Percentiles rank a stretch among this genome's conserved stretches.
Conservation (phyloP, 1,140 invertebrate species). For the Drosophila dunni region DNA sequence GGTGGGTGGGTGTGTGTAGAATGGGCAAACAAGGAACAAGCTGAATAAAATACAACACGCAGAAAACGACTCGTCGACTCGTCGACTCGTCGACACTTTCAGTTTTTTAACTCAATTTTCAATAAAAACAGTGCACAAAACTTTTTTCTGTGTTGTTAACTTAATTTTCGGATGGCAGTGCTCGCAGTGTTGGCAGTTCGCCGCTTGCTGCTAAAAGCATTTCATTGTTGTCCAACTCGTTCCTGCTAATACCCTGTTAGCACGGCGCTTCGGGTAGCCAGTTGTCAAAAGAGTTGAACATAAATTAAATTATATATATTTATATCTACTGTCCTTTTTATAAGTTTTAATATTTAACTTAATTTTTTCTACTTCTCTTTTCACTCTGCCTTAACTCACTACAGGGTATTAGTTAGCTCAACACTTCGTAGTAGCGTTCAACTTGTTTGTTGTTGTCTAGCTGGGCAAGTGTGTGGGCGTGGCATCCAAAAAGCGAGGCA, state of each 20-base stretch:
- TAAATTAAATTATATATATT: not conserved
- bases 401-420: constrained; percentile 3
- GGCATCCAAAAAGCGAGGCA: constrained; percentile 49
- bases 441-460: constrained; percentile 31
- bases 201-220: constrained; percentile 71
- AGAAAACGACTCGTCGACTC: constrained; percentile 37
- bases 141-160: constrained; percentile 78
- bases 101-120: constrained; percentile 78
- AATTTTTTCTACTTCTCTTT: not conserved
- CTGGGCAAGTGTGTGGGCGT: constrained; percentile 51
- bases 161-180: constrained; percentile 72
- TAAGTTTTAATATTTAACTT: not conserved
- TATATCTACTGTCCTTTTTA: not conserved
- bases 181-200: constrained; percentile 26
- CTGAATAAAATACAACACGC: constrained; percentile 53
- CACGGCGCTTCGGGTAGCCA: not conserved
- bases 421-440: not conserved
- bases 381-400: not conserved
- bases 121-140: constrained; percentile 75
- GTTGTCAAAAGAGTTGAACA: too few relatives aligned
- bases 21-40: constrained; percentile 11
- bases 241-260: constrained; percentile 18
- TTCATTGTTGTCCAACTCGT: constrained; percentile 79
- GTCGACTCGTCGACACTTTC: constrained; percentile 66
- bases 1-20: not conserved